A percentile compares a stretch with the other conserved stretches of the same genome.
Conservation (phyloP, 1,140 invertebrate species). For the Euura lappo region DNA sequence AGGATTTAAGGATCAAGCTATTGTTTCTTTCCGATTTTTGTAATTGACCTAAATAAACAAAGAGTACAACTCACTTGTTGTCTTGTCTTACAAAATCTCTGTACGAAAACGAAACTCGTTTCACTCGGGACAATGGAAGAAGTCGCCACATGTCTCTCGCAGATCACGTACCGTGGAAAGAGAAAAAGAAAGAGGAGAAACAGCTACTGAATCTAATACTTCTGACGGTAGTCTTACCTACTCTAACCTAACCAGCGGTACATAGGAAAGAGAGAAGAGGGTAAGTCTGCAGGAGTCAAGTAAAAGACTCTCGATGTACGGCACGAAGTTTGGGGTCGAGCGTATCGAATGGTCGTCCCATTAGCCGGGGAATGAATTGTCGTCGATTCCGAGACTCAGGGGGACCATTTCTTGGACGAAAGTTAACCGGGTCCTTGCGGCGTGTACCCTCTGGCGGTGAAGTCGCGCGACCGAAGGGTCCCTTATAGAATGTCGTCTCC, state of each 20-base stretch:
- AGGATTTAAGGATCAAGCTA: too few species aligned
- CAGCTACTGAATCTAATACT: constrained; percentile 6
- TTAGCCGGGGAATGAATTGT: constrained; percentile 31
- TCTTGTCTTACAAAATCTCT: too few species aligned
- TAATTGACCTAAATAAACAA: too few species aligned
- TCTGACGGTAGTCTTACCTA: not conserved
- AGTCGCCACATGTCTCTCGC: not conserved
- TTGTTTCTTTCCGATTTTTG: too few species aligned
- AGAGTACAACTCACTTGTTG: too few species aligned
- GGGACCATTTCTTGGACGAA: constrained; percentile 25
- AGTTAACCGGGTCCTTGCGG: constrained; percentile 41
- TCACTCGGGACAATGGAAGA: not conserved
- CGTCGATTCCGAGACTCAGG: not conserved
- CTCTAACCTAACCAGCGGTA: not conserved
- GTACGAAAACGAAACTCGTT: constrained; percentile 7
- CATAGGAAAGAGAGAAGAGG: too few species aligned
- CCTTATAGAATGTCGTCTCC: constrained; percentile 48
- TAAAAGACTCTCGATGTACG: not conserved
- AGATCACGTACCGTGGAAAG: constrained; percentile 5
- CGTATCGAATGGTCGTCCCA: constrained; percentile 35
- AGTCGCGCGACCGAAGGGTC: constrained; percentile 43
- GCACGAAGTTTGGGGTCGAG: constrained; percentile 28
- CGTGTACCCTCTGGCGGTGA: constrained; percentile 31
- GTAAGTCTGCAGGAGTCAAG: not conserved
- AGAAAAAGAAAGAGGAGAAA: constrained; percentile 18